Evolutionary conservation across 2,888 invertebrate genomes (phyloP), one percentile per base, ranked within the genome.

Genomic region (Unio delphinus): DNA sequence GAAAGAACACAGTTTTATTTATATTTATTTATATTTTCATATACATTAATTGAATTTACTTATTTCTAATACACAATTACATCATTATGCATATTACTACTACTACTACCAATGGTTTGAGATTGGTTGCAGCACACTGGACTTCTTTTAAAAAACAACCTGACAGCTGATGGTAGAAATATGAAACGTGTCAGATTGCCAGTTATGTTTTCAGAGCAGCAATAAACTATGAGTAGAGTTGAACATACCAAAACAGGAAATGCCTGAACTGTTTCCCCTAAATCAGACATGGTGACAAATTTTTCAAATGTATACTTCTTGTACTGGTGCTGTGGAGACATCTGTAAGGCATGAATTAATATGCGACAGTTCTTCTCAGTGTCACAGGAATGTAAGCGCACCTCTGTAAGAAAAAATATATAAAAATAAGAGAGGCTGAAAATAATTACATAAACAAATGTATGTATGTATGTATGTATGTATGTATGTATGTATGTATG

Each of bases 341-440:
- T 87, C 91, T 98, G 97, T 91, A 97, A 92, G n/a, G 94, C 93
- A 90, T 98, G 98, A 67, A 98, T 91, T 11, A 95, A 93, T 91
- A 97, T 96, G 82, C 95, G 93, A 54, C 92, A 92, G 67, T 75
- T 84, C 83, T 93, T 93, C 83, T 93, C 93, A 66, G 92, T 92
- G 86, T 94, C 92, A 69, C 69, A 79, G 0, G 89, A 89, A 61
- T 81, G 80, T 55, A 91, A 69, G n/a, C 84, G 83, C 20, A 91
- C 72, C 55, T 86, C 90, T 90, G 83, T 63, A 64, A 64, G 80
- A 73, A 45, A 45, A 3, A 45, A 45, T 45, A 45, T 45, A 45
- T 15, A 45, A 45, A 45, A 45, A 15, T 45, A 15, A 15, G 45
- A 45, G 11, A 11, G 15, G 45, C 45, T 45, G 45, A 45, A 45